phyloP scores from a whole-genome alignment of 2,888 invertebrate genomes.

The Steromphala cineraria region DNA sequence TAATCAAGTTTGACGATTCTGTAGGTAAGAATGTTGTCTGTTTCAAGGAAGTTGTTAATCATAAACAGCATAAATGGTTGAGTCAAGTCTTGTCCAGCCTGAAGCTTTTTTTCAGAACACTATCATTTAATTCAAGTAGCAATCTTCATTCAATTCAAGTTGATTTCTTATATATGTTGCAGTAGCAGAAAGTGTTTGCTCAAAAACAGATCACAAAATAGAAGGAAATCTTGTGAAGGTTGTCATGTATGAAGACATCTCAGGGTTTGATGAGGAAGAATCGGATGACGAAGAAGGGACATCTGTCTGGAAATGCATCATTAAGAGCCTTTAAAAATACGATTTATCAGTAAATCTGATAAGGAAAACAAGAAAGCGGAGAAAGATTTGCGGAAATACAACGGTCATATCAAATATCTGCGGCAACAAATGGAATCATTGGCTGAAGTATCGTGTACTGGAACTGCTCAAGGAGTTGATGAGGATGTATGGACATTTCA shows the following conservation, averaged over 20 bases:
- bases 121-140: too few relatives aligned
- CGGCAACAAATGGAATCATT: neutral
- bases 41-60: too few relatives aligned
- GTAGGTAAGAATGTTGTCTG: neutral
- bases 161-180: neutral
- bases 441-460: neutral
- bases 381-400: neutral
- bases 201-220: neutral
- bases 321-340: neutral
- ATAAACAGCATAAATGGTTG: too few relatives aligned
- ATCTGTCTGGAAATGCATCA: neutral
- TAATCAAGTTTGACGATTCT: slow-evolving; percentile 27
- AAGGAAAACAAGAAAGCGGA: neutral
- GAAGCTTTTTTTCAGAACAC: too few relatives aligned
- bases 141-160: too few relatives aligned
- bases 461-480: neutral
- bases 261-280: neutral
- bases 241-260: neutral
- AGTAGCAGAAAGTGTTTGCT: neutral
- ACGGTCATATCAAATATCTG: neutral
- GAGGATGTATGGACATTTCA: neutral
- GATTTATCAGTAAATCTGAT: neutral
- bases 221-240: neutral
- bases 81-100: too few relatives aligned
- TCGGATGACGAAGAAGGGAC: neutral